Conservation (phyloP, 2,888 invertebrate species). For the Sphaerophoria taeniata region DNA sequence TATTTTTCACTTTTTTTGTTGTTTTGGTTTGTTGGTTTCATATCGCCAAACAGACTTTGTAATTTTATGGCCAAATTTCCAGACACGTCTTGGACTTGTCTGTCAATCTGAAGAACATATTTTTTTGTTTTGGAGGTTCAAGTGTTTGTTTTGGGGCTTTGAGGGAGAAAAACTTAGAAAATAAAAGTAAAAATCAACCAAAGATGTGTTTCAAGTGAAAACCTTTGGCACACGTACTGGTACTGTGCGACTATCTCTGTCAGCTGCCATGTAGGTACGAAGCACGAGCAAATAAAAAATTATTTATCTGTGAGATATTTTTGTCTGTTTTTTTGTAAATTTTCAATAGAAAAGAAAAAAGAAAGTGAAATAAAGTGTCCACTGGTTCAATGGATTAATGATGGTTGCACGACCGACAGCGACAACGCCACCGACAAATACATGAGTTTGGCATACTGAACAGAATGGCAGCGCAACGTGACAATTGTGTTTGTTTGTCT, state of each 20-base stretch:
- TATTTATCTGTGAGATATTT: slow-evolving; percentile 44
- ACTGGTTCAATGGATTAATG: slow-evolving; percentile 52
- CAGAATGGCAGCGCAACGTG: slow-evolving; percentile 24
- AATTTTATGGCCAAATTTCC: slow-evolving; percentile 5
- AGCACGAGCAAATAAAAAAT: slow-evolving; percentile 40
- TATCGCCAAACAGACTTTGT: slow-evolving; percentile 15
- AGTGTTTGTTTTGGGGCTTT: slow-evolving; percentile 27
- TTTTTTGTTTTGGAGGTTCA: slow-evolving; percentile 16
- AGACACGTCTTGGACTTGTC: slow-evolving; percentile 41
- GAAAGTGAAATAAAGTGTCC: slow-evolving; percentile 69
- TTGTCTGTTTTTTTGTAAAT: background rate
- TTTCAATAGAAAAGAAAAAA: slow-evolving; percentile 66
- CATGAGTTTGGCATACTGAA: slow-evolving; percentile 35
- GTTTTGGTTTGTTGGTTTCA: background rate
- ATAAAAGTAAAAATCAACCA: slow-evolving; percentile 14
- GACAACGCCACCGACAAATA: background rate
- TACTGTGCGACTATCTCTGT: background rate
- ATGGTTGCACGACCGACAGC: slow-evolving; percentile 30
- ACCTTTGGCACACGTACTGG: slow-evolving; percentile 59
- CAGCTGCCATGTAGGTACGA: slow-evolving; percentile 13
- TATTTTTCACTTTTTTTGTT: background rate
- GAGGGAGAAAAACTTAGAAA: background rate
- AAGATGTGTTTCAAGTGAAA: slow-evolving; percentile 48
- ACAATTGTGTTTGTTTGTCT: slow-evolving; percentile 50
- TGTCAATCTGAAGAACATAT: slow-evolving; percentile 12